Conservation (phyloP, 2,113 vertebrate species). For the Synodontis membranacea region DNA sequence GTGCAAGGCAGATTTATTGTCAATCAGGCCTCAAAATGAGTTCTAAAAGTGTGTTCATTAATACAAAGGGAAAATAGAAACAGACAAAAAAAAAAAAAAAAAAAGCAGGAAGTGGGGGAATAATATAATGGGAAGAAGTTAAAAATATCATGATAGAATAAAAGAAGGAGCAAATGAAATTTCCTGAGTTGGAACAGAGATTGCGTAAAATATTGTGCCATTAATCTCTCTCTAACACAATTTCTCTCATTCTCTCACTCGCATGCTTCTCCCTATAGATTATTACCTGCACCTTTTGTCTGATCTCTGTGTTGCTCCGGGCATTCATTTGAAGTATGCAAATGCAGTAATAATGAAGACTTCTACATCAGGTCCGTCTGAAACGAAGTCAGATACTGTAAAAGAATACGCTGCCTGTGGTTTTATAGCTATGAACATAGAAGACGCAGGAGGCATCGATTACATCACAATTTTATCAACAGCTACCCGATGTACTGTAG, state of each 20-base stretch:
- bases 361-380: conserved; percentile 32
- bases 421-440: not conserved
- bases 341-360: conserved; percentile 62
- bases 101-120: not conserved
- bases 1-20: conserved; percentile 64
- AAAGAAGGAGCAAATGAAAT: conserved; percentile 54
- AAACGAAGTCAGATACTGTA: not conserved
- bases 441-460: not conserved
- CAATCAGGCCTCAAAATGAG: conserved; percentile 57
- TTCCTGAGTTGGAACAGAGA: conserved; percentile 26
- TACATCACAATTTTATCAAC: not conserved
- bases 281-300: conserved; percentile 53
- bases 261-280: conserved; percentile 41
- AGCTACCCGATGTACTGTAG: not conserved
- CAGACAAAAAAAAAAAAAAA: not conserved
- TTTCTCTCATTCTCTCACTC: conserved; percentile 15
- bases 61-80: not conserved
- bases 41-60: conserved; percentile 39
- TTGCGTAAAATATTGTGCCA: conserved; percentile 59
- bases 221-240: conserved; percentile 40
- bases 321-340: conserved; percentile 63
- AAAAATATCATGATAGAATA: not conserved
- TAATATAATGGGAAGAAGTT: not conserved
- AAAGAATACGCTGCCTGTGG: conserved; percentile 3
- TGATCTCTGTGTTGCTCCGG: conserved; percentile 59